phyloP scores from a whole-genome alignment of 2,888 invertebrate genomes.

The Melipona beecheii region DNA sequence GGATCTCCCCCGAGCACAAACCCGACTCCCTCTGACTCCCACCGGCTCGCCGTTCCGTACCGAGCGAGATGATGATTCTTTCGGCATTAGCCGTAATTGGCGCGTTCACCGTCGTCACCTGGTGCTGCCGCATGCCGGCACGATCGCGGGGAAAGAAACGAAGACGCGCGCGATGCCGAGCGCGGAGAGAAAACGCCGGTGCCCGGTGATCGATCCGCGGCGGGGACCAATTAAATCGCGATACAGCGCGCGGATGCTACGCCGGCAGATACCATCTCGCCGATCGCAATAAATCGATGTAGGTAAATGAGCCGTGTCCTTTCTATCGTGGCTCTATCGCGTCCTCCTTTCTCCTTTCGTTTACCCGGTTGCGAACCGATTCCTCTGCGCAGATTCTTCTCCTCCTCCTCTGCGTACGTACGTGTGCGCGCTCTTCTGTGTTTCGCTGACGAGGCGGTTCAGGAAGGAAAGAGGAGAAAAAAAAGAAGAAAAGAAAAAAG shows the following conservation, averaged over 20 bases:
- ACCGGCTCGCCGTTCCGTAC: not conserved
- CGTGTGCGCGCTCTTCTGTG: not conserved
- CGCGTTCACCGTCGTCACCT: constrained; percentile 31
- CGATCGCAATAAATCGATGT: constrained; percentile 74
- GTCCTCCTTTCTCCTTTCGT: constrained; percentile 75
- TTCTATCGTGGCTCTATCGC: constrained; percentile 47
- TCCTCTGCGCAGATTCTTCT: not conserved
- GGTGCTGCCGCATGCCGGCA: constrained; percentile 42
- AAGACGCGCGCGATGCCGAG: not conserved
- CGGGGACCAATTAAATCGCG: constrained; percentile 68
- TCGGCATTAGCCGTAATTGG: constrained; percentile 29
- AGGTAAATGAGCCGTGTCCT: constrained; percentile 75
- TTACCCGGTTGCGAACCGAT: constrained; percentile 48
- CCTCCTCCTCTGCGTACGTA: not conserved
- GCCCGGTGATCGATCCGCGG: constrained; percentile 64
- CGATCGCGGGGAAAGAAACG: constrained; percentile 19
- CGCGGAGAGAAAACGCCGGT: constrained; percentile 20
- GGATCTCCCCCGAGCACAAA: too few species aligned
- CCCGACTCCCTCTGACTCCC: too few species aligned
- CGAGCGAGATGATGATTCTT: constrained; percentile 48
- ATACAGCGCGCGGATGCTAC: constrained; percentile 58
- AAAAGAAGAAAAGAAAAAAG: too few species aligned
- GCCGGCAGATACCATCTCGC: constrained; percentile 64
- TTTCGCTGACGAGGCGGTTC: not conserved
- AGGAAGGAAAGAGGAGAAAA: too few species aligned